These are phyloP conservation scores for Tenthredo scrophulariae DNA, from an alignment of 2,888 invertebrate species.

Conservation along the genomic window DNA sequence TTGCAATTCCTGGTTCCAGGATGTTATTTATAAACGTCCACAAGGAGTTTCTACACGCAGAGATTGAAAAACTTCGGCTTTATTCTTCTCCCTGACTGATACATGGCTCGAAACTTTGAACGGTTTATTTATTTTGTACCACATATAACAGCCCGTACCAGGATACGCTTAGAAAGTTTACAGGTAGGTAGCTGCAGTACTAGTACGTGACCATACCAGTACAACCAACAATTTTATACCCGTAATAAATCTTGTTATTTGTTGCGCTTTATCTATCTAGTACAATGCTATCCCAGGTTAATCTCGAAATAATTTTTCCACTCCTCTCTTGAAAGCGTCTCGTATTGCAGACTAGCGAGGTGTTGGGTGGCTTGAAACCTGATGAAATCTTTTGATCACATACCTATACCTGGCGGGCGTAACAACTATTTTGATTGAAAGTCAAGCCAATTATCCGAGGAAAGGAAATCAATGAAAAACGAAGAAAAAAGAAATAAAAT, in stretches of 20 bases:
- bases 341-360: neutral
- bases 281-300: neutral
- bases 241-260: conserved; percentile 23
- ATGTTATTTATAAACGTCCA: conserved; percentile 38
- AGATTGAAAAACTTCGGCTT: conserved; percentile 45
- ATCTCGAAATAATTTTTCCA: conserved; percentile 13
- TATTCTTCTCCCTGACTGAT: conserved; percentile 29
- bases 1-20: neutral
- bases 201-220: conserved; percentile 3
- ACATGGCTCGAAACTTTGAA: neutral
- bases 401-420: neutral
- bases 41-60: neutral
- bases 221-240: neutral
- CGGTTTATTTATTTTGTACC: conserved; percentile 25
- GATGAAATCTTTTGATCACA: neutral
- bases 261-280: neutral
- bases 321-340: neutral
- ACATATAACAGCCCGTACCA: conserved; percentile 3
- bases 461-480: neutral
- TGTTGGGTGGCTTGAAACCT: neutral
- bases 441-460: neutral
- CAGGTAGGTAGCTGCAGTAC: neutral
- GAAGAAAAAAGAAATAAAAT: neutral
- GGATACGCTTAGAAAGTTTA: neutral
- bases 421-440: neutral